Percentiles rank a stretch among this genome's conserved stretches.
Evolutionary conservation across 1,140 invertebrate genomes (phyloP).

Genomic region (Drosophila bocqueti): DNA sequence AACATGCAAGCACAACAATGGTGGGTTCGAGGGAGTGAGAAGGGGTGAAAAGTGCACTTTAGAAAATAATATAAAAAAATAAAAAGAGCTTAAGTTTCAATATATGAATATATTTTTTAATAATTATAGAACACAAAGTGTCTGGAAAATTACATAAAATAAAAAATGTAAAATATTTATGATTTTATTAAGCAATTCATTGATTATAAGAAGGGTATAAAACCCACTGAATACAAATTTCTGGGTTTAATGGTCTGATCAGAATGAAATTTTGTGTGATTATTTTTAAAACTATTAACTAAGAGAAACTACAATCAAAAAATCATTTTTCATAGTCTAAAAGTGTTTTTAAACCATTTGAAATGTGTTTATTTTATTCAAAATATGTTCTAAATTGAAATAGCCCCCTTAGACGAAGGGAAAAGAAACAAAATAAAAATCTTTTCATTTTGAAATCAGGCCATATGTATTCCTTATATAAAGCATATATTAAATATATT

Average conservation of each 20-base stretch:
- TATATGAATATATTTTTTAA: neutral
- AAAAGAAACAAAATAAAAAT: neutral
- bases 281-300: too few species aligned
- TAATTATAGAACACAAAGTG: too few species aligned
- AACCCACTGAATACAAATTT: neutral
- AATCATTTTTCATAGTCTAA: too few species aligned
- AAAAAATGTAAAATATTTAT: neutral
- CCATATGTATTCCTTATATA: neutral
- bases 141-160: neutral
- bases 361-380: neutral
- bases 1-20: constrained; percentile 61
- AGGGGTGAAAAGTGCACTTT: neutral
- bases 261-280: neutral
- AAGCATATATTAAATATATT: accelerated
- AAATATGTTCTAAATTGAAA: neutral
- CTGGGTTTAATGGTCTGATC: neutral
- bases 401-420: too few species aligned
- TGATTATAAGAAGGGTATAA: neutral
- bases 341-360: too few species aligned
- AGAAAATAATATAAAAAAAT: neutral
- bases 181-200: neutral
- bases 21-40: neutral
- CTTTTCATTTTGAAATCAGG: neutral
- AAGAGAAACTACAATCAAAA: too few species aligned
- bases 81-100: too few species aligned